Base-by-base conservation (phyloP, 2,888 invertebrate species). In the Agriopis aurantiaria region DNA sequence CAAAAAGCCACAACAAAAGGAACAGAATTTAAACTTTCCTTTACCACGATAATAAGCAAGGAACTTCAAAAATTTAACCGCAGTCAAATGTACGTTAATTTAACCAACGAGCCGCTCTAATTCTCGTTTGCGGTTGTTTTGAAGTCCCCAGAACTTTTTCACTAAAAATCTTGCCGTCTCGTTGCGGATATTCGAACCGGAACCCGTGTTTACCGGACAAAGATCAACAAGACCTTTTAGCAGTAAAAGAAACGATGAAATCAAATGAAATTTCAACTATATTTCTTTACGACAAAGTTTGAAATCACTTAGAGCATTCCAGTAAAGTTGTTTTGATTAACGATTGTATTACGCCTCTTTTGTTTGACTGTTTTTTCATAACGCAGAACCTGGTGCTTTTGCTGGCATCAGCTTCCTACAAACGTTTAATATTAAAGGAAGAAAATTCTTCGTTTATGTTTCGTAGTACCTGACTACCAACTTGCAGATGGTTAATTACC, bases 101-200 rank as follows among this genome's bases (percentile, higher is more conserved):
- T 51, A 62, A 53, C 43, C 63, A 23, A 40, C 43, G 58, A 59
- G 48, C 49, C 45, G 51, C 43, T 17, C 43, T 62, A 70, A 68
- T 57, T 60, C 61, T 5, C 53, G 41, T 53, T 73, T 70, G 70
- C 17, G 68, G 70, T 67, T 65, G 62, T 59, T 73, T 73, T 69
- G 68, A 68, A 68, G 52, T 65, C 49, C 55, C 51, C 52, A 58
- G 57, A 69, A 63, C 60, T 51, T 71, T 71, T 71, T 69, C 66
- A 65, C 45, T 53, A 60, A 52, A 65, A 71, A 67, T 14, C 53
- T 40, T 45, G 57, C 40, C 43, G 43, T 23, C 55, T 43, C 60
- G 14, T 17, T 14, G 12, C 49, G 60, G 58, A 68, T 64, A 59
- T 63, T 68, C 48, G 59, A 63, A 59, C 40, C 63, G 58, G 58